Evolutionary conservation across 2,113 vertebrate species (phyloP).

Genomic region (Calyptomena viridis): DNA sequence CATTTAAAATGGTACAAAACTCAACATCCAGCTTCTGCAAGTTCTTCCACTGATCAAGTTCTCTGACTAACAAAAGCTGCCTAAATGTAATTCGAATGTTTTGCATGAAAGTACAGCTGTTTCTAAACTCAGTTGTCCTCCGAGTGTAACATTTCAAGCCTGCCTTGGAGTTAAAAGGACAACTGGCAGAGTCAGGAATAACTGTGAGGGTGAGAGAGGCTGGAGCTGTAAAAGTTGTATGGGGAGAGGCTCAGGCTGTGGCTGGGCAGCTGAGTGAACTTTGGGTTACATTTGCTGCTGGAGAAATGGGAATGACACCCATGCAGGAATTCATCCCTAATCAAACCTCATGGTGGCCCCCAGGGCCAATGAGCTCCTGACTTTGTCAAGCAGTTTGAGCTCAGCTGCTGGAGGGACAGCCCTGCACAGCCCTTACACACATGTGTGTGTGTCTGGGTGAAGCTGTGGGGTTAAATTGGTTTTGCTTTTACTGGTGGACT

Average conservation of each 20-base stretch:
- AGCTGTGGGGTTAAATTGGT: not conserved
- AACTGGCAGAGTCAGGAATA: not conserved
- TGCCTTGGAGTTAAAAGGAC: not conserved
- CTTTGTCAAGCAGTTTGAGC: not conserved
- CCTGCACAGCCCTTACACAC: too few species aligned
- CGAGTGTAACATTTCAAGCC: too few species aligned
- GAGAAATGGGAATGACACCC: not conserved
- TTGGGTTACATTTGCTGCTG: fast-evolving
- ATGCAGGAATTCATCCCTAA: too few species aligned
- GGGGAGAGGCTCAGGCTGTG: not conserved
- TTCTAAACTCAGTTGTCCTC: not conserved
- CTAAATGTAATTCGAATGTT: not conserved
- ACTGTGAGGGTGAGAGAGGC: not conserved
- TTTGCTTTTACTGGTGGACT: not conserved
- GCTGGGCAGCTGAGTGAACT: not conserved
- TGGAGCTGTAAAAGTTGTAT: too few species aligned
- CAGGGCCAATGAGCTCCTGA: not conserved
- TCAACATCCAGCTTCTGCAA: too few species aligned
- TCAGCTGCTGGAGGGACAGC: not conserved
- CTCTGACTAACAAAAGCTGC: not conserved
- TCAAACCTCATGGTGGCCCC: too few species aligned
- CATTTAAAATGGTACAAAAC: not conserved
- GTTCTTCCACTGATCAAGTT: too few species aligned
- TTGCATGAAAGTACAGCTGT: not conserved
- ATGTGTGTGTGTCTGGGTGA: not conserved